Evolutionary conservation across 2,113 vertebrate genomes (phyloP).

Genomic region (Merops nubicus): DNA sequence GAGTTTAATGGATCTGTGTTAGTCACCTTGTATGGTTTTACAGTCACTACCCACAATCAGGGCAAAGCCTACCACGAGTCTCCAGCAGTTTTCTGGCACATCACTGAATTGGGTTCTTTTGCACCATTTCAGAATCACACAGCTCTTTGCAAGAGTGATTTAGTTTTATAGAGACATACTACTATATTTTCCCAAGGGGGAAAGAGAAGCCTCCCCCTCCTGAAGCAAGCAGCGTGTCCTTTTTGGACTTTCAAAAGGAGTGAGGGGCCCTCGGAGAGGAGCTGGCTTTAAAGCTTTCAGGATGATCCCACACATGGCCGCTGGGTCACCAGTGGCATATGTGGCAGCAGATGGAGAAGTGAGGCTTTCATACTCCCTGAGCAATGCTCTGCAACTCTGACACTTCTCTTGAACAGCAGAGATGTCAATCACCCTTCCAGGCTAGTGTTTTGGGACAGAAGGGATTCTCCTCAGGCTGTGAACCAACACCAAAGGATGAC

Average conservation of each 20-base stretch:
- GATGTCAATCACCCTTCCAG: neutral
- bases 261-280: neutral
- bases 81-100: neutral
- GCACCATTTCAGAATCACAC: neutral
- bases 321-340: neutral
- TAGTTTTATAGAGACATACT: neutral
- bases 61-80: neutral
- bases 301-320: neutral
- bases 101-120: neutral
- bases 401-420: conserved; percentile 18
- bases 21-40: neutral
- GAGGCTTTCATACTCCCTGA: neutral
- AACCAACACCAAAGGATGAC: neutral
- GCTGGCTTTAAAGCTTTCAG: neutral
- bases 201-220: neutral
- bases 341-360: neutral
- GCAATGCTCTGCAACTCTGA: neutral
- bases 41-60: neutral
- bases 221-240: neutral
- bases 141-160: neutral
- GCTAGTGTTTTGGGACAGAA: neutral
- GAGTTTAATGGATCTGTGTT: neutral
- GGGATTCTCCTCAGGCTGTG: neutral
- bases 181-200: neutral
- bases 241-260: neutral